These are phyloP conservation scores for Glareola pratincola DNA, from an alignment of 2,113 vertebrate species.

Conservation along the genomic window DNA sequence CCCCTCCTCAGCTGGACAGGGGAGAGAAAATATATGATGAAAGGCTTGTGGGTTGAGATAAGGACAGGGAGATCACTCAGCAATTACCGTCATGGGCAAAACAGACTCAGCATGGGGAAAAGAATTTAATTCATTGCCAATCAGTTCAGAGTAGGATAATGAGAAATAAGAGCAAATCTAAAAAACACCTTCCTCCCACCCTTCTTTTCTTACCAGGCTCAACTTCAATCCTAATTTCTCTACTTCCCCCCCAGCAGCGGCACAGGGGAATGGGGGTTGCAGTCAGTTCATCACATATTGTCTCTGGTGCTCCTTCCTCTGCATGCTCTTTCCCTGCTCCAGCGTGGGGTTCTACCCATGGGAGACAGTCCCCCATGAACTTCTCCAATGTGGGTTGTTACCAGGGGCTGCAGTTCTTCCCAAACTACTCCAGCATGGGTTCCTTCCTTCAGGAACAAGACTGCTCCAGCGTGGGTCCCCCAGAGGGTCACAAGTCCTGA, in stretches of 20 bases:
- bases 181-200: rapidly evolving
- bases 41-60: not conserved
- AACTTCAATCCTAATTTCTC: not conserved
- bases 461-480: too few relatives aligned
- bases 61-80: not conserved
- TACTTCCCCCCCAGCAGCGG: not conserved
- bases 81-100: not conserved
- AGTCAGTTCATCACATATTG: rapidly evolving
- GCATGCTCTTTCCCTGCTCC: not conserved
- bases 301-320: not conserved
- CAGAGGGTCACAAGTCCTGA: not conserved
- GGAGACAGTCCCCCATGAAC: not conserved
- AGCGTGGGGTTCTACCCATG: rapidly evolving
- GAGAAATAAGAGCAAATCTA: not conserved
- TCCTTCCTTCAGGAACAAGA: not conserved
- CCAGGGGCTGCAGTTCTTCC: not conserved
- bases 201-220: not conserved
- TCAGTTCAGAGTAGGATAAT: not conserved
- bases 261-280: rapidly evolving
- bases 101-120: not conserved
- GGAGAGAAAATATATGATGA: not conserved
- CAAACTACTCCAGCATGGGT: rapidly evolving
- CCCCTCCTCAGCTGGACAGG: not conserved
- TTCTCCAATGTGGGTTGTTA: not conserved
- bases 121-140: not conserved